A percentile compares a stretch with the other conserved stretches of the same genome.
Evolutionary conservation across 2,888 invertebrate genomes (phyloP).

Genomic region (Cheilosia urbana): DNA sequence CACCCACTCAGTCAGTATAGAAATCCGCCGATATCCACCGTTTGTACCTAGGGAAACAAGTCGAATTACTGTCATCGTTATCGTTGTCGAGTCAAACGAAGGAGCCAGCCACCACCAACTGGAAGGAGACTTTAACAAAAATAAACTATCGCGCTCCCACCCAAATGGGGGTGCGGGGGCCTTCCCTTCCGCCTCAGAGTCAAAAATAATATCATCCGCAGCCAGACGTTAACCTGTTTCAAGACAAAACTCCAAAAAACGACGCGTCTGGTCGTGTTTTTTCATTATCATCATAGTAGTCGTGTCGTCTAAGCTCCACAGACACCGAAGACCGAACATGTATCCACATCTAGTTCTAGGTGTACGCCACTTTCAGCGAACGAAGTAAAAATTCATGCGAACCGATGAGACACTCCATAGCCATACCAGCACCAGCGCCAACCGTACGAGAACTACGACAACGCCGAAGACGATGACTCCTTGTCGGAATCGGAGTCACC

Average conservation of each 20-base stretch:
- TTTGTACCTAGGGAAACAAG: slow-evolving; percentile 25
- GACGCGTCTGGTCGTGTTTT: slow-evolving; percentile 69
- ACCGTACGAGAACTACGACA: slow-evolving; percentile 20
- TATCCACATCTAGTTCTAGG: slow-evolving; percentile 12
- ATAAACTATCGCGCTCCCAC: slow-evolving; percentile 51
- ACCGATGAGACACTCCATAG: slow-evolving; percentile 54
- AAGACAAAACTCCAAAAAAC: slow-evolving; percentile 57
- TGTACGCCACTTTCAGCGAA: slow-evolving; percentile 22
- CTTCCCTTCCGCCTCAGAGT: slow-evolving; percentile 4
- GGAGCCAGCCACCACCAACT: slow-evolving; percentile 25
- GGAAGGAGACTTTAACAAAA: slow-evolving; percentile 6
- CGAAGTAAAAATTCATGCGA: slow-evolving; percentile 66
- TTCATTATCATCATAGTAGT: slow-evolving; percentile 47
- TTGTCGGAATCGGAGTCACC: slow-evolving; percentile 53
- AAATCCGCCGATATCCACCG: slow-evolving; percentile 15
- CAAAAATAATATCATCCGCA: slow-evolving; percentile 56
- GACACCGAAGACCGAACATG: slow-evolving; percentile 32
- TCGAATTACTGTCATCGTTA: slow-evolving; percentile 72
- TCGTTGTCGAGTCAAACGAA: slow-evolving; percentile 33
- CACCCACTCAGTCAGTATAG: slow-evolving; percentile 67
- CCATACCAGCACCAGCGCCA: slow-evolving; percentile 11
- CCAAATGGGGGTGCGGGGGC: slow-evolving; percentile 33
- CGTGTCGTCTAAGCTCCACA: slow-evolving; percentile 63
- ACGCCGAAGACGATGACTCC: slow-evolving; percentile 59
- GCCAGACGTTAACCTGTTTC: slow-evolving; percentile 73